Base-by-base conservation (phyloP, 1,140 invertebrate species). In the Cepaea nemoralis region DNA sequence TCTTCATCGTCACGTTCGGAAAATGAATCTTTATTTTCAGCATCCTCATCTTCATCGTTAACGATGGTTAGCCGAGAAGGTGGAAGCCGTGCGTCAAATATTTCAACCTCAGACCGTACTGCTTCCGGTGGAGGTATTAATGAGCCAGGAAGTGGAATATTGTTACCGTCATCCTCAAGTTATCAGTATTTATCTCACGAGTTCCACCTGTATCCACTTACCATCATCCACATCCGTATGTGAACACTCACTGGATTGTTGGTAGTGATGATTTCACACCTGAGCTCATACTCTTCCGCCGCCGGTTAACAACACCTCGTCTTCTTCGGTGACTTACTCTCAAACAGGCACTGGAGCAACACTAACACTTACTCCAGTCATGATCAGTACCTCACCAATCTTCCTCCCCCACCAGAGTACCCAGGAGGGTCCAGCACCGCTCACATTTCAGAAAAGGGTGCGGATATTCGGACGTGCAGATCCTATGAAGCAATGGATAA, bases 381-480 rank as follows among this genome's bases (percentile, higher is more conserved):
- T 37, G 14, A 39, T 50, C 81, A 82, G 33, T 87, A 87, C 77
- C 75, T 87, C 19, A 80, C 83, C 22, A 83, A 85, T n/a, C 82
- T 90, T 45, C 87, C 88, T 0, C 88, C 88, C 24, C 89, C 89
- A 6, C 88, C 89, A 1, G 85, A 89, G 78, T 90, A 90, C 75
- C 88, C 88, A 33, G 87, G 88, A 66, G 93, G 93, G 22, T 37
- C 40, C 22, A 24, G 67, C 5, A 39, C 19, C 5, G 27, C 19
- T 55, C 94, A 94, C 85, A 93, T 94, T 84, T 89, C 50, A 2
- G 70, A 94, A 0, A 74, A 83, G 1, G 66, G 85, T 74, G 40
- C 83, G n/a, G 89, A 96, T 71, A 87, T 82, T 31, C 87, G 90
- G 66, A 79, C 88, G 27, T 83, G 87, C 37, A 76, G 88, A 42